These are phyloP conservation scores for Hyperoodon ampullatus DNA, from an alignment of 2,113 vertebrate species.

Conservation along the genomic window DNA sequence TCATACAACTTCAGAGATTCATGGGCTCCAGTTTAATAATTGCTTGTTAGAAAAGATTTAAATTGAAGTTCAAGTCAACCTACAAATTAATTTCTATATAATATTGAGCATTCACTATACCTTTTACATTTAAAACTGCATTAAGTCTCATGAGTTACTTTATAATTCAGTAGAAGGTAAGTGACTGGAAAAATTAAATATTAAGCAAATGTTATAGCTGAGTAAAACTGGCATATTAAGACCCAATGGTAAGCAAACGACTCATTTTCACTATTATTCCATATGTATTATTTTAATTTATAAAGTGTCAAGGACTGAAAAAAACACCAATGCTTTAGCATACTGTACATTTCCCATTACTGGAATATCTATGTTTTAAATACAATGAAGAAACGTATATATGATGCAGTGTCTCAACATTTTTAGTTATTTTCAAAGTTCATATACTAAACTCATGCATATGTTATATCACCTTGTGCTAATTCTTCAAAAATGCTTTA, in stretches of 20 bases:
- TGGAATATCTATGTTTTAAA: background rate
- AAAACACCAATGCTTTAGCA: background rate
- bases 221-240: conserved; percentile 22
- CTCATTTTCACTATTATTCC: conserved; percentile 7
- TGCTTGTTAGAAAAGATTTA: background rate
- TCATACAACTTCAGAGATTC: background rate
- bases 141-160: background rate
- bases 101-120: background rate
- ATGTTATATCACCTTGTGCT: background rate
- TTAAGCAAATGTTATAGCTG: conserved; percentile 13
- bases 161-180: conserved; percentile 19
- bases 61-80: background rate
- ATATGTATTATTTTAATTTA: background rate
- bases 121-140: background rate
- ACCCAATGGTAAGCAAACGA: background rate
- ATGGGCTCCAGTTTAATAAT: background rate
- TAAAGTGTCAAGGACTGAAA: background rate
- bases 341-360: background rate
- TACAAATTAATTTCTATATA: conserved; percentile 23
- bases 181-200: conserved; percentile 49
- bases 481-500: background rate
- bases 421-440: background rate
- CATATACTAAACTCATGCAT: background rate
- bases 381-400: background rate
- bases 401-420: background rate